Conservation (phyloP, 2,113 vertebrate species). For the Hippocampus abdominalis region DNA sequence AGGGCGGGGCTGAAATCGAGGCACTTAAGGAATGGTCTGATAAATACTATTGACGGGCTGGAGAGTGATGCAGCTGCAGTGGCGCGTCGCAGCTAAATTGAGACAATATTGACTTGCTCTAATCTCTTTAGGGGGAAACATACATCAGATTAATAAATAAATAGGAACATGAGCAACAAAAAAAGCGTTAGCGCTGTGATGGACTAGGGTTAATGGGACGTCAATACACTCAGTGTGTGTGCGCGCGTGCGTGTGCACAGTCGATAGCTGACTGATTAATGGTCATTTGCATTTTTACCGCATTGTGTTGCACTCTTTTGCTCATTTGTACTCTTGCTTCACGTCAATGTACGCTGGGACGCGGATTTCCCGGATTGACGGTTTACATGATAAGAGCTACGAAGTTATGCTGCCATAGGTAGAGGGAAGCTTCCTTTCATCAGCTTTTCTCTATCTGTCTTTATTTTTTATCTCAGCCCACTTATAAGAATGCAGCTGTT, state of each 20-base stretch:
- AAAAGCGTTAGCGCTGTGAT: conserved; percentile 79
- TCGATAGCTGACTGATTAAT: background rate
- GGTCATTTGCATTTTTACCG: conserved; percentile 2
- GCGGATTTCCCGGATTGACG: background rate
- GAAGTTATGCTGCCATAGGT: background rate
- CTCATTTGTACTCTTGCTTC: background rate
- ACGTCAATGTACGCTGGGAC: too few relatives aligned
- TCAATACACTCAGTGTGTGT: conserved; percentile 32
- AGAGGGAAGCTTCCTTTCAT: too few relatives aligned
- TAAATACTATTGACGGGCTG: conserved; percentile 79
- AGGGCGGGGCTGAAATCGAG: conserved; percentile 26
- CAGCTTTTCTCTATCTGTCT: too few relatives aligned
- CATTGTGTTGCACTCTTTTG: background rate
- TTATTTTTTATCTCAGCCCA: too few relatives aligned
- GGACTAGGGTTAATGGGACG: conserved; percentile 59
- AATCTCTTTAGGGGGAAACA: conserved; percentile 72
- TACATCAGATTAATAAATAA: conserved; percentile 70
- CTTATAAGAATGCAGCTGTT: too few relatives aligned
- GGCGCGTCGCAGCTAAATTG: conserved; percentile 79
- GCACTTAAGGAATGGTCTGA: conserved; percentile 62
- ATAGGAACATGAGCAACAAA: conserved; percentile 73
- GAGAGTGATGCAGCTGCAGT: conserved; percentile 58
- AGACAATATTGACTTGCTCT: conserved; percentile 81
- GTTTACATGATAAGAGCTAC: background rate
- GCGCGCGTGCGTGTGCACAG: conserved; percentile 14